Conservation (phyloP, 1,140 invertebrate species). For the Drosophila micromelanica region DNA sequence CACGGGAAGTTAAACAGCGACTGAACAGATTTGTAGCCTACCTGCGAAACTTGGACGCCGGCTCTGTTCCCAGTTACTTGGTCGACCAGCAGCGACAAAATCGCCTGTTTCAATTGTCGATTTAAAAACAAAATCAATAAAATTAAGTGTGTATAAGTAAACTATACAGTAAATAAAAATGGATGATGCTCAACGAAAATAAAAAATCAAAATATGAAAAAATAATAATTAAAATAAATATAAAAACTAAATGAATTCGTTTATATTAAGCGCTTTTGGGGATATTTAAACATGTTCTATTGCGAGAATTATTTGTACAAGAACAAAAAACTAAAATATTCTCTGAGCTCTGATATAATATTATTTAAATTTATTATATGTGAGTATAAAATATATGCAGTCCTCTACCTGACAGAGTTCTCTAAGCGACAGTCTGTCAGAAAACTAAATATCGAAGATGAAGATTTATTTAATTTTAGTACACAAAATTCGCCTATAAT, state of each 20-base stretch:
- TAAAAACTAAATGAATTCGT: neutral
- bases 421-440: too few species aligned
- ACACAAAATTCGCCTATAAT: too few species aligned
- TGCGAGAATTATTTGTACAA: too few species aligned
- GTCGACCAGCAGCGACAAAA: conserved; percentile 90
- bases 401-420: too few species aligned
- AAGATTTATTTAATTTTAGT: too few species aligned
- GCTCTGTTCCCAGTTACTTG: conserved; percentile 92
- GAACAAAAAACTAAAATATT: too few species aligned
- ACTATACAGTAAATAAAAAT: conserved; percentile 22
- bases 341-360: too few species aligned
- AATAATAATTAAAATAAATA: neutral
- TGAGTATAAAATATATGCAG: too few species aligned
- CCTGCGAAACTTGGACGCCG: conserved; percentile 91
- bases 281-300: neutral
- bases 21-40: conserved; percentile 50
- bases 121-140: conserved; percentile 39
- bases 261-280: neutral
- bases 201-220: conserved; percentile 7
- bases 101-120: conserved; percentile 72
- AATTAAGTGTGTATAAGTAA: conserved; percentile 29
- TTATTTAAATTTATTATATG: too few species aligned
- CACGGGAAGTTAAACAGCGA: conserved; percentile 34
- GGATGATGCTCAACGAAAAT: conserved; percentile 10
- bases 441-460: too few species aligned